A percentile compares a stretch with the other conserved stretches of the same genome.
phyloP scores from a whole-genome alignment of 2,113 vertebrate genomes.

The Mus spicilegus region DNA sequence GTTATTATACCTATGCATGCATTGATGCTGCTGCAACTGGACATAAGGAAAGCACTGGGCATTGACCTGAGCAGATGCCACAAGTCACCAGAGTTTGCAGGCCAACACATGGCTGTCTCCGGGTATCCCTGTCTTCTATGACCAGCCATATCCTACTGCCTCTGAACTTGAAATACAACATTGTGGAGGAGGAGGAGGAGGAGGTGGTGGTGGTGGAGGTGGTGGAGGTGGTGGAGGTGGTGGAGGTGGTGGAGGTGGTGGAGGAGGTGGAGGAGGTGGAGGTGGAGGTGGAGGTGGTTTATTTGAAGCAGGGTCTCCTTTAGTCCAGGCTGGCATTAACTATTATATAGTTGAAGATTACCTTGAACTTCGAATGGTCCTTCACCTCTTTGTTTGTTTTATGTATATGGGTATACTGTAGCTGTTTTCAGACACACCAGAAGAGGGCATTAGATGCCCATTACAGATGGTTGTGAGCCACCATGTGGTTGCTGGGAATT shows the following conservation, averaged over 20 bases:
- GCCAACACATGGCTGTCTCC: not conserved
- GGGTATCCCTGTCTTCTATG: too few relatives aligned
- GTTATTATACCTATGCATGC: not conserved
- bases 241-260: too few relatives aligned
- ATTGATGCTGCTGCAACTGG: not conserved
- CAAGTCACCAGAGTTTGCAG: not conserved
- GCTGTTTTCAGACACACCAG: too few relatives aligned
- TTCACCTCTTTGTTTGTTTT: too few relatives aligned
- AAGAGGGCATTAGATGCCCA: too few relatives aligned
- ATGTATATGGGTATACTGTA: too few relatives aligned
- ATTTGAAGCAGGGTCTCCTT: not conserved
- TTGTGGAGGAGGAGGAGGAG: not conserved
- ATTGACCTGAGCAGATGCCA: not conserved
- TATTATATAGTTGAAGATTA: not conserved
- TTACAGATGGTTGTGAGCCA: too few relatives aligned
- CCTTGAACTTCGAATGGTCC: not conserved
- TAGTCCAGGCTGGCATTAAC: not conserved
- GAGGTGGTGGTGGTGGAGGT: too few relatives aligned
- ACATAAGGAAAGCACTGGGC: not conserved
- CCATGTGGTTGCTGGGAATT: too few relatives aligned
- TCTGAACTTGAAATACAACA: not conserved
- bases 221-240: too few relatives aligned
- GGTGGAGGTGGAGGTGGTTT: too few relatives aligned
- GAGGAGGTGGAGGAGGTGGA: too few relatives aligned
- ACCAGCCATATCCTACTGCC: not conserved